Percentiles rank a stretch among this genome's conserved stretches.
These are phyloP conservation scores for Dysdera silvatica DNA, from an alignment of 1,140 invertebrate genomes.

Conservation along the genomic window DNA sequence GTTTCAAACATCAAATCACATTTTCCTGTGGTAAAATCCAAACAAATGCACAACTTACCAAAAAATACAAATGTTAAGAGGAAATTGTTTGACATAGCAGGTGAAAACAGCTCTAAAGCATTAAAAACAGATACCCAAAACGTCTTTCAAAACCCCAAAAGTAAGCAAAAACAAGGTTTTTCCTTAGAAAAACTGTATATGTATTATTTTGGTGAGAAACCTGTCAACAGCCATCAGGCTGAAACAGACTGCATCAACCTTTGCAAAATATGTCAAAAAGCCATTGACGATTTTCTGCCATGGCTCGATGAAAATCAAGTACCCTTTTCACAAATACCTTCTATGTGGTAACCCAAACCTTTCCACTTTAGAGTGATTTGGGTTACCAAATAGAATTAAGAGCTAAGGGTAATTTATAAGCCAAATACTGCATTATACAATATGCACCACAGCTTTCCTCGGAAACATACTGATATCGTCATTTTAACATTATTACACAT, in stretches of 20 bases:
- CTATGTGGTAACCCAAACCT: conserved; percentile 27
- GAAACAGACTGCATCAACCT: conserved; percentile 23
- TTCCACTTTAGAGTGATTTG: too few species aligned
- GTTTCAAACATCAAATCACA: not conserved
- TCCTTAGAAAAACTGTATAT: conserved; percentile 16
- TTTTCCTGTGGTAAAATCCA: not conserved
- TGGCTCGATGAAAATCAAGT: conserved; percentile 21
- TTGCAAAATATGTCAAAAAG: conserved; percentile 22
- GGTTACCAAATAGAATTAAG: too few species aligned
- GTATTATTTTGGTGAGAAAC: conserved; percentile 18
- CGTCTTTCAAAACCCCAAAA: not conserved
- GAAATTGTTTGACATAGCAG: not conserved
- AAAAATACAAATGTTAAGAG: not conserved
- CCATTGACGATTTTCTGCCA: conserved; percentile 32
- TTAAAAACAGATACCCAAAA: not conserved
- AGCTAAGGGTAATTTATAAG: too few species aligned
- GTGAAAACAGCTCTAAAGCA: conserved; percentile 1
- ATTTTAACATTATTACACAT: too few species aligned
- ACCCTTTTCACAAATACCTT: conserved; percentile 6
- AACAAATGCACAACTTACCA: not conserved
- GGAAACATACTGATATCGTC: too few species aligned
- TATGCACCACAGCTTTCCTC: too few species aligned
- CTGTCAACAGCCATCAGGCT: conserved; percentile 14
- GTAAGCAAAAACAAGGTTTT: not conserved
- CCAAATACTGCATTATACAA: too few species aligned